Conservation (phyloP, 2,888 invertebrate genomes). For the Dryomyza anilis region DNA sequence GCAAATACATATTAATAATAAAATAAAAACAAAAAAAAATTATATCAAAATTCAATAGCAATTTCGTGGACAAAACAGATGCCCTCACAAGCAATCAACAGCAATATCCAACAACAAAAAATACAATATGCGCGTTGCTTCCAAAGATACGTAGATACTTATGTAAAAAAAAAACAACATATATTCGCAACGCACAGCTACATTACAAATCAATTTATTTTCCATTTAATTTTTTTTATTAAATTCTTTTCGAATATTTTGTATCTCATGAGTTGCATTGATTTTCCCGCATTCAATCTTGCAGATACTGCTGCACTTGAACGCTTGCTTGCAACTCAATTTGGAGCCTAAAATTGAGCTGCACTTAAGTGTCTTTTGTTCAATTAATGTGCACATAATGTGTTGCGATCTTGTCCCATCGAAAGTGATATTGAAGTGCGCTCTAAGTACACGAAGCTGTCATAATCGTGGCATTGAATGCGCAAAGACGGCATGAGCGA, state of each 20-base stretch:
- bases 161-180: not conserved
- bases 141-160: constrained; percentile 4
- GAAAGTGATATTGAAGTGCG: constrained; percentile 10
- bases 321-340: too few species aligned
- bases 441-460: constrained; percentile 7
- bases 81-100: constrained; percentile 10
- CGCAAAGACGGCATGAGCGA: too few species aligned
- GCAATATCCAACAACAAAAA: constrained; percentile 6
- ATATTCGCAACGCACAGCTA: not conserved
- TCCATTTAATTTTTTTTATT: not conserved
- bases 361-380: not conserved
- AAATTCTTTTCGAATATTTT: not conserved
- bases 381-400: constrained; percentile 4
- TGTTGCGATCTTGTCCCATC: constrained; percentile 4
- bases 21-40: not conserved
- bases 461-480: constrained; percentile 23
- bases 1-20: not conserved
- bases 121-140: not conserved
- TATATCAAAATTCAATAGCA: not conserved
- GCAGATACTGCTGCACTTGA: too few species aligned
- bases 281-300: too few species aligned
- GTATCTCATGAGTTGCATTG: too few species aligned
- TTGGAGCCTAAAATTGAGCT: too few species aligned
- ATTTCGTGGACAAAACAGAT: constrained; percentile 17
- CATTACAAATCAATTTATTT: constrained; percentile 9